phyloP scores from a whole-genome alignment of 1,140 invertebrate genomes.

The Dreissena polymorpha region DNA sequence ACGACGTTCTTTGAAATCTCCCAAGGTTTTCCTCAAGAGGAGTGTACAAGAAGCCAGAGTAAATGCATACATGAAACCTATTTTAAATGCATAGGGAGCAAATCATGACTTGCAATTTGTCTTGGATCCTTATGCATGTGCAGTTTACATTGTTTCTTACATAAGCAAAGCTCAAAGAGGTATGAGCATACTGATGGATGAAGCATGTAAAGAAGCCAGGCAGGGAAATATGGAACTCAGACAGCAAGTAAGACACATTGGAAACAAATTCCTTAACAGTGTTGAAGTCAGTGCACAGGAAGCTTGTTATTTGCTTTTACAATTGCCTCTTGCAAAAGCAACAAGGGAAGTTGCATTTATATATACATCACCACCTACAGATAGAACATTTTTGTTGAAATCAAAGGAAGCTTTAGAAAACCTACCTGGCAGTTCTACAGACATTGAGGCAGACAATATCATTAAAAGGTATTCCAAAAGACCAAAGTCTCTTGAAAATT shows the following conservation, averaged over 20 bases:
- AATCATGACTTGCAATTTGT: conserved; percentile 59
- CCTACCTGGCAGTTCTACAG: conserved; percentile 33
- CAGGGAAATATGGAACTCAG: too few relatives aligned
- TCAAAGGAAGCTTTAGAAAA: not conserved
- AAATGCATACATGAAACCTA: conserved; percentile 49
- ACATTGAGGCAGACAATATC: conserved; percentile 31
- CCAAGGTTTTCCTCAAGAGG: conserved; percentile 57
- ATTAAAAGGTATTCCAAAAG: conserved; percentile 42
- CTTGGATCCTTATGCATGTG: conserved; percentile 53
- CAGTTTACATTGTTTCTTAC: conserved; percentile 54
- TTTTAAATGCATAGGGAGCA: conserved; percentile 53
- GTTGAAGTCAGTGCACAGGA: too few relatives aligned
- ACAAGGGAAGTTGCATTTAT: conserved; percentile 56
- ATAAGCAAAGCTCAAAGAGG: conserved; percentile 56
- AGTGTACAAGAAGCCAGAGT: conserved; percentile 44
- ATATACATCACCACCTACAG: conserved; percentile 48
- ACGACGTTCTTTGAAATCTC: conserved; percentile 51
- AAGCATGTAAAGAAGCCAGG: too few relatives aligned
- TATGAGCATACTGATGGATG: conserved; percentile 46
- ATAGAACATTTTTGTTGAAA: conserved; percentile 58
- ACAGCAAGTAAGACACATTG: too few relatives aligned
- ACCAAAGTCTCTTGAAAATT: conserved; percentile 42
- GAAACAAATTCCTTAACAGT: too few relatives aligned
- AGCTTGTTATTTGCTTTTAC: conserved; percentile 59
- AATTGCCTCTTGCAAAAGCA: conserved; percentile 45